Evolutionary conservation across 2,113 vertebrate genomes (phyloP).

Genomic region (Penelope pileata): DNA sequence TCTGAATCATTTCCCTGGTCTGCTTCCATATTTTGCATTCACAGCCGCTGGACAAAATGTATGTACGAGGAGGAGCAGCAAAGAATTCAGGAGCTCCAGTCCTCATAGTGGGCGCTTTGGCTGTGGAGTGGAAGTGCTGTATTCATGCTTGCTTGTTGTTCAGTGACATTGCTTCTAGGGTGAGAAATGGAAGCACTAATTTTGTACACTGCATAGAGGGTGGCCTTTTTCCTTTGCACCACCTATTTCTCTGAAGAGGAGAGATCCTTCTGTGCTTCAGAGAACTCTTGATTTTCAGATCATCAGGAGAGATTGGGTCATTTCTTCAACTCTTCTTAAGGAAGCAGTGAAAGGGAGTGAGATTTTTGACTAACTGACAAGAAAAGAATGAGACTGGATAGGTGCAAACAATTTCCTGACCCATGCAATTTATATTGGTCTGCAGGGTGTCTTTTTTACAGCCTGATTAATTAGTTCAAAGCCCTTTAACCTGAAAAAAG

Average conservation of each 20-base stretch:
- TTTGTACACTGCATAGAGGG: not conserved
- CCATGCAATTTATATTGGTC: not conserved
- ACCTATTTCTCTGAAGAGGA: not conserved
- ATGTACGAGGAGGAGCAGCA: rapidly evolving
- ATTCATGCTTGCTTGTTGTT: not conserved
- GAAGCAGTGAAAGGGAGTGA: not conserved
- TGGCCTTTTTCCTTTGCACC: not conserved
- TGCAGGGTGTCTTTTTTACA: not conserved
- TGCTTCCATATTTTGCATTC: rapidly evolving
- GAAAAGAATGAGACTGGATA: not conserved
- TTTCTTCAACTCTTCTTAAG: not conserved
- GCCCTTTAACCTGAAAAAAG: not conserved
- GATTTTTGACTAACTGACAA: not conserved
- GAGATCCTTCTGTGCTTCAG: not conserved
- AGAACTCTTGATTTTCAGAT: not conserved
- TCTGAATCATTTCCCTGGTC: not conserved
- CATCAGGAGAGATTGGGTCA: not conserved
- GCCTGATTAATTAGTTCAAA: not conserved
- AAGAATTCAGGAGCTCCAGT: not conserved
- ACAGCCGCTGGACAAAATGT: not conserved
- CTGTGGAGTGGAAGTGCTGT: too few species aligned
- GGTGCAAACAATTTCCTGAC: not conserved
- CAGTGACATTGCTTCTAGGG: not conserved
- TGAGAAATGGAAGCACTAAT: not conserved
- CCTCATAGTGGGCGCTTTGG: not conserved